A percentile compares a stretch with the other conserved stretches of the same genome.
phyloP scores from a whole-genome alignment of 2,888 invertebrate species.

The Troilus luridus region DNA sequence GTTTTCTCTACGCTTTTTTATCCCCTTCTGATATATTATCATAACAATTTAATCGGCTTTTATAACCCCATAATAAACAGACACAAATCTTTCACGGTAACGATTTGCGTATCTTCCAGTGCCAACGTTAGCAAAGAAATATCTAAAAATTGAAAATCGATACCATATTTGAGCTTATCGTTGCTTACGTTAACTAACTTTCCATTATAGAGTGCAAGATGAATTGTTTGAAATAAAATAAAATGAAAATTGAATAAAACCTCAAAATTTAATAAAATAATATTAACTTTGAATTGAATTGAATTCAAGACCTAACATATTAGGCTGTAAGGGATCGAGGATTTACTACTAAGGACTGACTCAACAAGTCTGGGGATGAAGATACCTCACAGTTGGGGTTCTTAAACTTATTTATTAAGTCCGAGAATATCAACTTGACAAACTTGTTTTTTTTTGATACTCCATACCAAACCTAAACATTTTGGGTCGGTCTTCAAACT shows the following conservation, averaged over 20 bases:
- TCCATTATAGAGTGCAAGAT: neutral
- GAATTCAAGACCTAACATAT: neutral
- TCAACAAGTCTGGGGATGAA: too few relatives aligned
- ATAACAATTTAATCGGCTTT: neutral
- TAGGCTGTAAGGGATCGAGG: too few relatives aligned
- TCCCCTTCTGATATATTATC: neutral
- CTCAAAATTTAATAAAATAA: too few relatives aligned
- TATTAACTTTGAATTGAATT: neutral
- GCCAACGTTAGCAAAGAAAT: neutral
- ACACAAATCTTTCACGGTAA: neutral
- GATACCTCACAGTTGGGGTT: too few relatives aligned
- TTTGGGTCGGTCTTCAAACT: too few relatives aligned
- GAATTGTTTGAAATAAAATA: neutral
- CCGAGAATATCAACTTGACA: too few relatives aligned
- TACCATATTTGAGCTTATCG: neutral
- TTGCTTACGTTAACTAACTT: neutral
- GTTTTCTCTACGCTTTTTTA: neutral
- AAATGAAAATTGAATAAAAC: neutral
- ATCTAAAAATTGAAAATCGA: neutral
- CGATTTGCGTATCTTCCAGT: neutral
- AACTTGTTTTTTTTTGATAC: too few relatives aligned
- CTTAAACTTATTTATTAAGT: too few relatives aligned
- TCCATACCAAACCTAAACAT: too few relatives aligned
- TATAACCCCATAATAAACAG: neutral
- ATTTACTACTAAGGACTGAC: too few relatives aligned